Evolutionary conservation across 2,797 vertebrate species (phyloP).

Genomic region (Nasua narica): DNA sequence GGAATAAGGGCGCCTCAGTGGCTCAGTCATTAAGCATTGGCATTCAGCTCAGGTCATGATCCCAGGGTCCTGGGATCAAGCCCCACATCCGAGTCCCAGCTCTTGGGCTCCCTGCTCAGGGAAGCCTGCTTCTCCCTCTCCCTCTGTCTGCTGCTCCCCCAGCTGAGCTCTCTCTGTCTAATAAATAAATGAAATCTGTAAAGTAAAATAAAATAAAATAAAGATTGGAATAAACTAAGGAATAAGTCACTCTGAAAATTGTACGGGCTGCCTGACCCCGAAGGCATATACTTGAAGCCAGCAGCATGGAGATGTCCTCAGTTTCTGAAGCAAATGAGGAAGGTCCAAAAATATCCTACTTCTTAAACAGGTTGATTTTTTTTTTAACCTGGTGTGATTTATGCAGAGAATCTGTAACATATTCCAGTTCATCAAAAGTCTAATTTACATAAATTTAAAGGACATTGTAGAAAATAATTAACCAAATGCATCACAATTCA

Average conservation of each 20-base stretch:
- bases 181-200: no score
- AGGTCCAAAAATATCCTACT: slow-evolving; percentile 67
- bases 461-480: slow-evolving; percentile 77
- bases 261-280: background rate
- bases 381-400: slow-evolving; percentile 62
- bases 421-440: slow-evolving; percentile 79
- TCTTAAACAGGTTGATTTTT: slow-evolving; percentile 45
- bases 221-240: background rate
- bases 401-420: slow-evolving; percentile 79
- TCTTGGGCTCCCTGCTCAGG: no score
- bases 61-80: no score
- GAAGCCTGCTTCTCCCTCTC: no score
- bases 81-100: no score
- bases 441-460: slow-evolving; percentile 80
- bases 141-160: no score
- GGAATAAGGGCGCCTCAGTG: no score
- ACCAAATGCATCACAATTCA: slow-evolving; percentile 69
- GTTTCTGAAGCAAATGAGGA: slow-evolving; percentile 50
- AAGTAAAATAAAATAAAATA: no score
- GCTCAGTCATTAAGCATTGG: no score
- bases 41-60: no score
- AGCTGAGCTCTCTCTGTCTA: no score
- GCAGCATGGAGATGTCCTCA: background rate
- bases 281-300: background rate
- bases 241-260: background rate